Evolutionary conservation across 2,113 vertebrate genomes (phyloP).

Genomic region (Dolichallabes microphthalmus): DNA sequence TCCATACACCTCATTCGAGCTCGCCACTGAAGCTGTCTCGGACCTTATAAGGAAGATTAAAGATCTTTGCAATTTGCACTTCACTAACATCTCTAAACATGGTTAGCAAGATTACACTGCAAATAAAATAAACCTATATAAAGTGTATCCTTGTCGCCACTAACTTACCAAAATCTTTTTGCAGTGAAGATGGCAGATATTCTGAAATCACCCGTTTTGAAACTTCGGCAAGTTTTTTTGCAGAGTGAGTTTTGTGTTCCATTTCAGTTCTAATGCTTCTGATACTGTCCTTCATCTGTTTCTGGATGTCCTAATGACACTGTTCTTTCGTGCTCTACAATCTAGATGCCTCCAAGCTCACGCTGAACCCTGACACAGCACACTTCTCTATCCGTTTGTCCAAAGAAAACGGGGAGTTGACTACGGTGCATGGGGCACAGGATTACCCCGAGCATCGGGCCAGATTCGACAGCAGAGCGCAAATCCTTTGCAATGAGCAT

Average conservation of each 20-base stretch:
- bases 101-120: slow-evolving; percentile 20
- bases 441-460: slow-evolving; percentile 35
- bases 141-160: too few relatives aligned
- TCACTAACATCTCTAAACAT: slow-evolving; percentile 29
- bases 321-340: neutral
- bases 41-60: slow-evolving; percentile 39
- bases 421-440: neutral
- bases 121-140: neutral
- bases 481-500: slow-evolving; percentile 48
- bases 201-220: neutral
- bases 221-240: slow-evolving; percentile 30
- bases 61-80: neutral
- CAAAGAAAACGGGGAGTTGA: slow-evolving; percentile 31
- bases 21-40: slow-evolving; percentile 26
- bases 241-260: slow-evolving; percentile 28
- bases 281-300: neutral
- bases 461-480: slow-evolving; percentile 47
- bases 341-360: slow-evolving; percentile 36
- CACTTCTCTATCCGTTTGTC: slow-evolving; percentile 28
- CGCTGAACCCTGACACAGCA: slow-evolving; percentile 51
- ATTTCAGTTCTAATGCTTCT: too few relatives aligned
- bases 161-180: too few relatives aligned
- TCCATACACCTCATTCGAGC: slow-evolving; percentile 40
- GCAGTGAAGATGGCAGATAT: slow-evolving; percentile 40
- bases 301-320: neutral